Percentiles rank a stretch among this genome's conserved stretches.
These are phyloP conservation scores for Triplophysa rosa DNA, from an alignment of 2,113 vertebrate species.

Conservation along the genomic window DNA sequence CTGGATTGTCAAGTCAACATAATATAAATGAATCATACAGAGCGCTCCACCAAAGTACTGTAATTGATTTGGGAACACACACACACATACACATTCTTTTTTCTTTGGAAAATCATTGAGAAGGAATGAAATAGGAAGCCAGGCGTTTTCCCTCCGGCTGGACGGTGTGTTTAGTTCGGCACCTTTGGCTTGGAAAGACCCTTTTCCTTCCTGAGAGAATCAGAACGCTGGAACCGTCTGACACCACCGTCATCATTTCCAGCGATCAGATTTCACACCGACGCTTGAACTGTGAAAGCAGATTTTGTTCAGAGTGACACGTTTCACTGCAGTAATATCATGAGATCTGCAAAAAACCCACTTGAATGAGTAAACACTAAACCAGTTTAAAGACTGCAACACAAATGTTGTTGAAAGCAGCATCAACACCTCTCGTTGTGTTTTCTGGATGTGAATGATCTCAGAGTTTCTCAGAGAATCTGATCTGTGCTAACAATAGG, in stretches of 20 bases:
- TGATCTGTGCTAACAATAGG: slow-evolving; percentile 1
- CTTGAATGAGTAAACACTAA: neutral
- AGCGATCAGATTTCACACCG: neutral
- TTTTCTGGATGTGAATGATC: no score
- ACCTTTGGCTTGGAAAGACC: slow-evolving; percentile 64
- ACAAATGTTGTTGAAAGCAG: neutral
- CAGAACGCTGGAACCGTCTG: slow-evolving; percentile 60
- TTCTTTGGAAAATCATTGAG: slow-evolving; percentile 33
- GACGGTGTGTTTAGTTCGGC: slow-evolving; percentile 55
- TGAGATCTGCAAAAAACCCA: neutral
- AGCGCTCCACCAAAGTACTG: no score
- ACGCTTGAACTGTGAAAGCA: neutral
- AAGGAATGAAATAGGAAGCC: slow-evolving; percentile 42
- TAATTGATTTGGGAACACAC: neutral
- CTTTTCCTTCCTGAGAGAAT: slow-evolving; percentile 69
- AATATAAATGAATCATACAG: no score
- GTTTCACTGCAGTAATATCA: neutral
- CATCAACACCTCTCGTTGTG: no score
- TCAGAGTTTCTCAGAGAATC: neutral
- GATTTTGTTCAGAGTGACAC: neutral
- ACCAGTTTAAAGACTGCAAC: neutral
- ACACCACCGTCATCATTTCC: neutral
- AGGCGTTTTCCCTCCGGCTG: slow-evolving; percentile 42
- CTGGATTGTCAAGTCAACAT: no score
- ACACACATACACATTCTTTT: neutral